Base-by-base conservation (phyloP, 2,113 vertebrate species). In the Argyrosomus japonicus region DNA sequence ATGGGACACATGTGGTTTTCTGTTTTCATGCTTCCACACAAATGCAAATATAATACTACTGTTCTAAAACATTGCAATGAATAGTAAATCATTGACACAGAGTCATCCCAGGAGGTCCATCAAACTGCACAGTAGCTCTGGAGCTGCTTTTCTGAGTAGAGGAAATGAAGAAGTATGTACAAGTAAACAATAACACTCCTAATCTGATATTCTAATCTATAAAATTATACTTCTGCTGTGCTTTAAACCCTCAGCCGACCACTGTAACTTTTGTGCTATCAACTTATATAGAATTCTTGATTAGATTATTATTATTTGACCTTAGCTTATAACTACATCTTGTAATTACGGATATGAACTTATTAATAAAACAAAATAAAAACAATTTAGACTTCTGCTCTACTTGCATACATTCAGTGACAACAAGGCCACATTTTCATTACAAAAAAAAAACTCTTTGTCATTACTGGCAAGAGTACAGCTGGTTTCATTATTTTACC, bases 1-100 rank as follows among this genome's bases (percentile, higher is more conserved):
- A 60, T 43, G 51, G 58, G 60, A 81, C 80, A 86, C 87, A 82
- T 83, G 90, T 84, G 79, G 82, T 78, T 79, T 72, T 87, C 53
- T 85, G 71, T 78, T 36, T 79, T 81, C 77, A 60, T 76, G 71
- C 79, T 76, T 82, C 72, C 68, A 74, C 82, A 74, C 68, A 73
- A 85, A 85, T 65, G 23, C 75, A 85, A 88, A 85, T 82, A 6
- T 50, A 72, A 68, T 57, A 36, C 79, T 73, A 70, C 65, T 77
- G 60, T 75, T 72, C 11, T 70, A 43, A 86, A 79, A 14, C 60
- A 68, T 58, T 75, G 36, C 17, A 81, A 61, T 54, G n/a, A 80
- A 77, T 14, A 54, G 27, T 72, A 79, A 67, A 88, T 87, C 56
- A 68, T 76, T 83, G 70, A 76, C 63, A 58, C n/a, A 18, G 43